Base-by-base conservation (phyloP, 2,888 invertebrate species). In the Machimus atricapillus region DNA sequence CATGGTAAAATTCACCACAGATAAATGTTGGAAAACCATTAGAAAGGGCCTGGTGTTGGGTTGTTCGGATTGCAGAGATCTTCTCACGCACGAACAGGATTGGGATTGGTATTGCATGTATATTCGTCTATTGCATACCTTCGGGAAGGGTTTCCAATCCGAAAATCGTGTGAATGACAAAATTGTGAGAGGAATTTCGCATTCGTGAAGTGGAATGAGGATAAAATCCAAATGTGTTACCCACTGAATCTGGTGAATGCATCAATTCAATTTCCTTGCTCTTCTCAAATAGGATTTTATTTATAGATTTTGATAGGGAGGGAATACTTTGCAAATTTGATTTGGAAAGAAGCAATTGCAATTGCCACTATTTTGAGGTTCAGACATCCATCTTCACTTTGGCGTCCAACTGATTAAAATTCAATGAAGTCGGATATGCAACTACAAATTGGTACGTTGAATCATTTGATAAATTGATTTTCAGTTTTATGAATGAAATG, bases 91-190 rank as follows among this genome's bases (percentile, higher is more conserved):
- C 66, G 66, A 2, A 27, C 23, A 9, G 66, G 66, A 66, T 27
- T 46, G 0, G 14, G 12, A 46, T 46, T 14, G 9, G 43, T 14
- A 46, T 46, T 66, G 66, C 27, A 66, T 23, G 12, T 66, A 56
- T 34, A n/a, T 76, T 76, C 34, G 34, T 76, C 76, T 76, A n/a
- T 34, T 76, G 76, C 27, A 66, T 66, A 66, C 66, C 66, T 66
- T 23, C 12, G 19, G 3, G 4, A 66, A 66, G 66, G 27, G 66
- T 27, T 52, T 23, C 27, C 66, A 66, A 40, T 52, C 43, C 14
- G 79, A 79, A 79, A 79, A 79, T 79, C 27, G 79, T 52, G 52
- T 56, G 79, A 52, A 79, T 56, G 52, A 79, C 31, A 79, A 79
- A 52, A 46, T 52, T 27, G 52, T 52, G 66, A 66, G 52, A 14